phyloP scores from a whole-genome alignment of 2,113 vertebrate species.

The cat (Felis catus) region DNA sequence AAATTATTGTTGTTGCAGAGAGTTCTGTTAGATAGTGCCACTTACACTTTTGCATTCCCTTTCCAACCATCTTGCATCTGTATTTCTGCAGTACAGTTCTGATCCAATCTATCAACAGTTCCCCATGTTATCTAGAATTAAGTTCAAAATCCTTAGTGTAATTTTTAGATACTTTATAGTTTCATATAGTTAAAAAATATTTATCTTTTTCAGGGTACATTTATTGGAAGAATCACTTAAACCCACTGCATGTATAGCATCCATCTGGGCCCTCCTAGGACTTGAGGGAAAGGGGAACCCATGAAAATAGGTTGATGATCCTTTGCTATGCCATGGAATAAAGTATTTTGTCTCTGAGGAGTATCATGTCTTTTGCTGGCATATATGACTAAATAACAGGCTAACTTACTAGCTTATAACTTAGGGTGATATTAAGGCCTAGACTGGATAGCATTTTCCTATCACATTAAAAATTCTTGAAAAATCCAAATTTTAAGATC shows the following conservation, averaged over 20 bases:
- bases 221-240: not conserved
- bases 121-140: not conserved
- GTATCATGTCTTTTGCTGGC: not conserved
- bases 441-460: not conserved
- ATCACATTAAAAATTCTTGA: not conserved
- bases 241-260: not conserved
- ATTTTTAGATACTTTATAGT: not conserved
- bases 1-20: not conserved
- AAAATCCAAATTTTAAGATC: slow-evolving; percentile 32
- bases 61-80: not conserved
- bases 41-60: not conserved
- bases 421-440: not conserved
- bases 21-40: not conserved
- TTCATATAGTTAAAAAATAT: slow-evolving; percentile 27
- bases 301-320: slow-evolving; percentile 17
- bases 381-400: not conserved
- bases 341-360: slow-evolving; percentile 16
- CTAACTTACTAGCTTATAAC: not conserved
- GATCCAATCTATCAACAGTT: not conserved
- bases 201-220: not conserved
- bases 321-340: not conserved
- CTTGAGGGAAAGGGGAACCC: not conserved
- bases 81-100: slow-evolving; percentile 24
- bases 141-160: slow-evolving; percentile 13
- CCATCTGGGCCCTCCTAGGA: not conserved